phyloP scores from a whole-genome alignment of 2,113 vertebrate species.

The Nesoenas mayeri region DNA sequence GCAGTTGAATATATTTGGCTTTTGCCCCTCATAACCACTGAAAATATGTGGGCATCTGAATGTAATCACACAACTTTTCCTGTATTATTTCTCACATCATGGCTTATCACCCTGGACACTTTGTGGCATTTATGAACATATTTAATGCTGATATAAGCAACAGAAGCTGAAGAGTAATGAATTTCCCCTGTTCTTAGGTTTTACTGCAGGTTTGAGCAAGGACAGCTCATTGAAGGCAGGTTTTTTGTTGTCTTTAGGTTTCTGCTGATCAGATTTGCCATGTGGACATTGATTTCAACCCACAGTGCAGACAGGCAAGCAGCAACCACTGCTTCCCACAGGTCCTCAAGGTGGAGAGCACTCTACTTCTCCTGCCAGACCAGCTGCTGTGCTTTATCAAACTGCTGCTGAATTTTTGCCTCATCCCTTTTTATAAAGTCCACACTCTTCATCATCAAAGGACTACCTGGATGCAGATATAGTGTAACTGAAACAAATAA shows the following conservation, averaged over 20 bases:
- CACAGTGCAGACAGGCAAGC: slow-evolving; percentile 82
- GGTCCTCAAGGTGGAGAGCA: slow-evolving; percentile 80
- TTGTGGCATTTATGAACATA: neutral
- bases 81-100: neutral
- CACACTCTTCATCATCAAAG: neutral
- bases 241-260: slow-evolving; percentile 80
- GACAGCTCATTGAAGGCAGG: slow-evolving; percentile 79
- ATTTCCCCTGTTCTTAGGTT: neutral
- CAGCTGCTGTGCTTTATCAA: slow-evolving; percentile 79
- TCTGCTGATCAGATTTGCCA: slow-evolving; percentile 81
- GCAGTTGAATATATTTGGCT: neutral
- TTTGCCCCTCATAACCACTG: neutral
- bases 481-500: neutral
- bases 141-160: neutral
- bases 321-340: slow-evolving; percentile 81
- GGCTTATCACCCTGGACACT: neutral
- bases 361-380: slow-evolving; percentile 81
- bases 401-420: slow-evolving; percentile 77
- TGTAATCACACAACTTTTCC: neutral
- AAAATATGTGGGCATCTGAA: neutral
- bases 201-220: slow-evolving; percentile 70
- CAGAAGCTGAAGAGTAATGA: neutral
- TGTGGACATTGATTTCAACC: slow-evolving; percentile 78
- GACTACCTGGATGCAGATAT: neutral
- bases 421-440: neutral